phyloP scores from a whole-genome alignment of 2,797 vertebrate genomes.

The Peromyscus attwateri region DNA sequence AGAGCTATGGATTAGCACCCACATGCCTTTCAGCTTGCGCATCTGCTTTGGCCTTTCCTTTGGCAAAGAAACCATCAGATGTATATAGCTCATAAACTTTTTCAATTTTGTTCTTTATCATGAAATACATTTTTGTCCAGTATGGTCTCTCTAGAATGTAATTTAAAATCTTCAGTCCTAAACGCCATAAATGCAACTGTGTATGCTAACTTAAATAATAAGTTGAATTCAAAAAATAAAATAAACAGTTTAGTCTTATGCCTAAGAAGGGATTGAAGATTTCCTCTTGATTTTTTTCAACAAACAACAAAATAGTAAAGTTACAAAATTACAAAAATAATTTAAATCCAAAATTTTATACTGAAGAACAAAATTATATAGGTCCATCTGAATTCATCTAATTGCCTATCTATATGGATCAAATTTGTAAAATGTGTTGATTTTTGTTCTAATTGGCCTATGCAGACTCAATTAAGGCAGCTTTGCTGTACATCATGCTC shows the following conservation, averaged over 20 bases:
- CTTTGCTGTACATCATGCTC: background rate
- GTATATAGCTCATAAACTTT: conserved; percentile 27
- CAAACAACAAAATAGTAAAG: conserved; percentile 14
- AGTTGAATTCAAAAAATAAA: background rate
- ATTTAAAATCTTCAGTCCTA: background rate
- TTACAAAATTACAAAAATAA: conserved; percentile 38
- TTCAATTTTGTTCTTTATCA: conserved; percentile 33
- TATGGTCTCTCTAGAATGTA: conserved; percentile 13
- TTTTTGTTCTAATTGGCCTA: conserved; percentile 62
- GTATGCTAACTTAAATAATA: background rate
- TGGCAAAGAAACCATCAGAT: conserved; percentile 21
- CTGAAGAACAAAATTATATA: conserved; percentile 41
- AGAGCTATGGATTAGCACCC: background rate
- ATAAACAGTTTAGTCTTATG: background rate
- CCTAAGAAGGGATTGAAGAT: background rate
- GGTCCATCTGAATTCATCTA: conserved; percentile 12
- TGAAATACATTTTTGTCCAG: background rate
- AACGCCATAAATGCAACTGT: background rate
- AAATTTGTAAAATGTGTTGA: conserved; percentile 54
- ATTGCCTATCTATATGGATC: conserved; percentile 39
- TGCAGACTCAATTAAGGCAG: conserved; percentile 49
- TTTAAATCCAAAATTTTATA: conserved; percentile 52
- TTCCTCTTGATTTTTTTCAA: background rate
- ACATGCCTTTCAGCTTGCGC: background rate
- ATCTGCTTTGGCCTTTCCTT: conserved; percentile 32